Base-by-base conservation (phyloP, 2,797 vertebrate species). In the Hypotaenidia okinawae region DNA sequence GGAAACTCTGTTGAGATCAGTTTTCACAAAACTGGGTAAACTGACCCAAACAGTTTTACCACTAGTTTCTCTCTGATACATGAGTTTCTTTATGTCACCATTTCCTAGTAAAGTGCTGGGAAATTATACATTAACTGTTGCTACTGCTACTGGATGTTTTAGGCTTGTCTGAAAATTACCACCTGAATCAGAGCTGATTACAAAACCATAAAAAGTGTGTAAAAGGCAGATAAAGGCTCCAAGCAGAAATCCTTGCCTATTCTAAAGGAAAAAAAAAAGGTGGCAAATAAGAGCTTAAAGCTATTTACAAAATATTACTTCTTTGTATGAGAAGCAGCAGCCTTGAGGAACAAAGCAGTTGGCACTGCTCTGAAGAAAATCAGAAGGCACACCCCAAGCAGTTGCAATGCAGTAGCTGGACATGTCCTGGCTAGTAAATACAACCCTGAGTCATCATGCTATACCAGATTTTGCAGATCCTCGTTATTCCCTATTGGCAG, bases 361-460 rank as follows among this genome's bases (percentile, higher is more conserved):
- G 62, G 33, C 25, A 41, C 23, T 37, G 37, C 37, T 37, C 37
- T 4, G 16, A 39, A 33, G 70, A 86, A 66, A 63, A 51, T 47
- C 33, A 6, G 3, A 12, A 47, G 78, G 82, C 90, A 75, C 94
- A 82, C 62, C 87, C 69, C 66, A 27, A 49, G 70, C 61, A 55
- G 52, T 69, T 23, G 11, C 63, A 85, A 6, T 27, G 87, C 93
- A 95, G 88, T 17, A 43, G 93, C 75, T 70, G 75, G 88, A 83
- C 86, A 43, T 52, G 86, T 54, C 75, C 81, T 70, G 80, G 84
- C 92, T 51, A 11, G 90, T 73, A 70, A 35, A 84, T 70, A 47
- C 86, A 84, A 63, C 24, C 88, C 88, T 80, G 84, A 93, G 63
- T 92, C 95, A 89, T 61, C 43, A 24, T 6, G 39, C 84, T 32